Base-by-base conservation (phyloP, 1,140 invertebrate genomes). In the Ostrea edulis region DNA sequence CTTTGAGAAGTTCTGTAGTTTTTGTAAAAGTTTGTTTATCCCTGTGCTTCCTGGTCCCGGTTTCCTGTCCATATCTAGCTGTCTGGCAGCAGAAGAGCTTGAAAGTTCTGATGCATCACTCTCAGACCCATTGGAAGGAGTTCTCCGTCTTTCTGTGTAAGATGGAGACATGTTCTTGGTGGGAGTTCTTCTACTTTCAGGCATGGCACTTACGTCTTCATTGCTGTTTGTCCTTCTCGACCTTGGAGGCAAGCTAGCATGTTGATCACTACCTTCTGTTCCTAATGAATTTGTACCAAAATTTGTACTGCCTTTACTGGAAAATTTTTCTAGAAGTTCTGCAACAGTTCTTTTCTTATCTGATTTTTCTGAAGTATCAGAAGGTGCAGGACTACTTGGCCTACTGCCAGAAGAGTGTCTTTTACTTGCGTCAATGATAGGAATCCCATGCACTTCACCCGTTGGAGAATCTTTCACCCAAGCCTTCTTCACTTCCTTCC, bases 331-430 rank as follows among this genome's bases (percentile, higher is more conserved):
- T 58, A 93, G 52, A 54, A 91, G 86, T 12, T 92, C 91, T 55
- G 91, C 91, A 5, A 90, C 90, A 29, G 89, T 86, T 25, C 86
- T 89, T 29, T 88, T 88, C 51, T 86, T 87, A 25, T 86, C 82
- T 54, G 90, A 87, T 11, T 84, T 91, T 82, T 84, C 88, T 62
- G 68, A 82, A 14, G 17, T 20, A 83, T 85, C 87, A 12, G 55
- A 82, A 2, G 84, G 87, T 25, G 77, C 87, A 71, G 92, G 92
- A 68, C 92, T 93, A 87, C 85, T 92, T 12, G 92, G 92, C 25
- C 92, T 90, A 82, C 92, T 93, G 29, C 91, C 90, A 54, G 92
- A 91, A 8, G 90, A 90, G 81, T 90, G 91, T 5, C 91, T 82
- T 44, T 88, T 90, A 52, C 92, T 85, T 2, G 89, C 92, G 89